Evolutionary conservation across 2,888 invertebrate species (phyloP).

Genomic region (Drosophila histrio): DNA sequence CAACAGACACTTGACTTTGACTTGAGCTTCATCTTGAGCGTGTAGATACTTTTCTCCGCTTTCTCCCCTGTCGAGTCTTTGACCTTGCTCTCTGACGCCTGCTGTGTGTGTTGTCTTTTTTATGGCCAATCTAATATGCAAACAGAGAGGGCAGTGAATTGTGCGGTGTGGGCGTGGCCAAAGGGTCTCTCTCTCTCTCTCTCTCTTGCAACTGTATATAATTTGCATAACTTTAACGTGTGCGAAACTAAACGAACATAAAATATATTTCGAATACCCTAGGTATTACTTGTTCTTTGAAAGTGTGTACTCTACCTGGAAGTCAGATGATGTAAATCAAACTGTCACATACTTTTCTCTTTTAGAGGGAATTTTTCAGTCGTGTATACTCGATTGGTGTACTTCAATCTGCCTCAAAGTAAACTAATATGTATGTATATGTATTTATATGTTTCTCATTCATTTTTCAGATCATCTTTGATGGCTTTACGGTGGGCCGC

Average conservation of each 20-base stretch:
- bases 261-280: constrained; percentile 48
- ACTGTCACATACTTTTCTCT: background rate
- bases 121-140: constrained; percentile 78
- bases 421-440: background rate
- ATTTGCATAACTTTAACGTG: constrained; percentile 71
- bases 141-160: constrained; percentile 47
- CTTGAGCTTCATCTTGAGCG: constrained; percentile 37
- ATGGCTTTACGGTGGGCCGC: constrained; percentile 93
- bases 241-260: constrained; percentile 46
- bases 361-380: background rate
- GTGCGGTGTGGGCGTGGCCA: constrained; percentile 31
- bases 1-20: constrained; percentile 62
- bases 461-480: constrained; percentile 89
- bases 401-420: background rate
- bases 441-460: constrained; percentile 4
- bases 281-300: background rate
- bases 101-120: constrained; percentile 60
- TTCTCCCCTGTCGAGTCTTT: constrained; percentile 8
- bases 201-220: constrained; percentile 64
- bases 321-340: too few relatives aligned
- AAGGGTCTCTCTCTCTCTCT: constrained; percentile 20
- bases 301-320: background rate
- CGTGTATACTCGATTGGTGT: background rate
- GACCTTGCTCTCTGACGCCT: constrained; percentile 34
- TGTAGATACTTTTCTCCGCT: constrained; percentile 16